Evolutionary conservation across 2,797 vertebrate genomes (phyloP).

Genomic region (Falco rusticolus): DNA sequence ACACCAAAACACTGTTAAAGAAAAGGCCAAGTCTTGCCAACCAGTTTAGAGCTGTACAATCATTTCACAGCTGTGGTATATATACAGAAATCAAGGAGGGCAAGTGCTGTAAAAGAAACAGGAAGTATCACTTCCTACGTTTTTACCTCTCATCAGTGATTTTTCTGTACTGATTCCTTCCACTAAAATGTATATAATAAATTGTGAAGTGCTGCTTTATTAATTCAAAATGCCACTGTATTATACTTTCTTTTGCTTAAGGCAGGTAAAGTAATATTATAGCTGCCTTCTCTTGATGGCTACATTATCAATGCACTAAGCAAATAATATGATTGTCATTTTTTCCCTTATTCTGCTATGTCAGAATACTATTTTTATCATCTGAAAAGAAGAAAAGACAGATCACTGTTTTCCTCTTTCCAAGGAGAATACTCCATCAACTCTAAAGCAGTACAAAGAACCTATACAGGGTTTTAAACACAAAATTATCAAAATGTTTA

Average conservation of each 20-base stretch:
- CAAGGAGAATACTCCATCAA: background rate
- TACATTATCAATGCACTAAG: background rate
- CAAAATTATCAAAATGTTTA: background rate
- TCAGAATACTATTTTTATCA: background rate
- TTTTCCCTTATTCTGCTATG: background rate
- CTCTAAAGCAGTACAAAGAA: background rate
- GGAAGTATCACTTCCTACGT: background rate
- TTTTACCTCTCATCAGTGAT: background rate
- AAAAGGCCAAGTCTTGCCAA: background rate
- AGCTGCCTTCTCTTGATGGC: background rate
- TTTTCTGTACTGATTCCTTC: background rate
- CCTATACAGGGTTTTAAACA: background rate
- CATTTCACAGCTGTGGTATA: background rate
- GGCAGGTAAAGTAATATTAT: background rate
- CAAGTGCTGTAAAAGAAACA: background rate
- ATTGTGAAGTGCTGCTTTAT: background rate
- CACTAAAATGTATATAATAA: background rate
- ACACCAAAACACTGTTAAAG: background rate
- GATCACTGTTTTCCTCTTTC: background rate
- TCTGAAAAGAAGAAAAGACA: background rate
- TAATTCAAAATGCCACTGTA: background rate
- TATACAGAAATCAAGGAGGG: background rate
- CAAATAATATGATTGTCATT: background rate
- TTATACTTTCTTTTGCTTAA: background rate
- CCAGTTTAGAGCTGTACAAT: background rate